These are phyloP conservation scores for Eretmocerus hayati DNA, from an alignment of 2,888 invertebrate species.

Conservation along the genomic window DNA sequence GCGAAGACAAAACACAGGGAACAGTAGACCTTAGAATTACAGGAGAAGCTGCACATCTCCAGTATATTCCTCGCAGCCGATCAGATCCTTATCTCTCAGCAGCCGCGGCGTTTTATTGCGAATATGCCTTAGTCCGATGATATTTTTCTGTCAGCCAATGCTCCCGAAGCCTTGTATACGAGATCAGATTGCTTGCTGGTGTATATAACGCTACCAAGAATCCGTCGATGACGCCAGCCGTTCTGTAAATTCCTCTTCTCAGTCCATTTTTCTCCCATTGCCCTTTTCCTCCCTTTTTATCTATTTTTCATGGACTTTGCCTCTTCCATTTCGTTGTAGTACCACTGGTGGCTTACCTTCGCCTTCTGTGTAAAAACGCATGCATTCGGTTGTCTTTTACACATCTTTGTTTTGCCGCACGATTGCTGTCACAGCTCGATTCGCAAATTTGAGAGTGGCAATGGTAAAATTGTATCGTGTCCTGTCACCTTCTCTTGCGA, in stretches of 20 bases:
- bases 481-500: too few relatives aligned
- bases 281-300: neutral
- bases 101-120: conserved; percentile 24
- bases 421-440: too few relatives aligned
- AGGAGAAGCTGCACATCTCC: too few relatives aligned
- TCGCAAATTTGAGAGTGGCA: too few relatives aligned
- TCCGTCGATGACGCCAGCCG: conserved; percentile 18
- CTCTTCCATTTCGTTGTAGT: neutral
- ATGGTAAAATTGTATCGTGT: too few relatives aligned
- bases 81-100: conserved; percentile 33
- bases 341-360: too few relatives aligned
- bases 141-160: conserved; percentile 46
- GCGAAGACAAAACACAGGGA: neutral
- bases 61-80: neutral
- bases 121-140: conserved; percentile 41
- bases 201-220: conserved; percentile 36
- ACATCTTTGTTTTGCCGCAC: too few relatives aligned
- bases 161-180: conserved; percentile 42
- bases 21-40: neutral
- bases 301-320: neutral
- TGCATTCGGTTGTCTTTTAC: too few relatives aligned
- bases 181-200: conserved; percentile 41
- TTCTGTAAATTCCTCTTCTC: neutral
- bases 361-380: too few relatives aligned
- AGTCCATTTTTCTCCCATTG: neutral